Base-by-base conservation (phyloP, 2,888 invertebrate genomes). In the Andrena camellia region DNA sequence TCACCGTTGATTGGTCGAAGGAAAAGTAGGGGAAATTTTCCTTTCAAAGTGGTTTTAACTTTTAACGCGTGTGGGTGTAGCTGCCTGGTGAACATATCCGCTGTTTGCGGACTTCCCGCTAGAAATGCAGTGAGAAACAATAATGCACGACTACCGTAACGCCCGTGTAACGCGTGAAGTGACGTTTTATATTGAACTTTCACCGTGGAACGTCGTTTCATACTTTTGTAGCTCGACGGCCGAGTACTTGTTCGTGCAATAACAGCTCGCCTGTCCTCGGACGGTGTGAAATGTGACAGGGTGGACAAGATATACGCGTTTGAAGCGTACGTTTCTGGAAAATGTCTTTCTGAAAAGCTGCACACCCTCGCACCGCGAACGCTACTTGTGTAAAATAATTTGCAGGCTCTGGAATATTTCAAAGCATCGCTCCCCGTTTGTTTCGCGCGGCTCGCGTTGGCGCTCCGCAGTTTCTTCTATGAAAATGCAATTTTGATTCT, bases 181-280 rank as follows among this genome's bases (percentile, higher is more conserved):
- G 79, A 71, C 70, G 79, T 71, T 71, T 71, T 79, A 80, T 79
- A 71, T 80, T 54, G 71, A 70, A 80, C 71, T 54, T 54, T 26
- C 60, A 35, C 60, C 10, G 79, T 78, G 23, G 60, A 54, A 60
- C 13, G 79, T 67, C 66, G 29, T 71, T 78, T 52, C 26, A 23
- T 52, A 50, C 79, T 66, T 80, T 80, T 80, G 78, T 17, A 48
- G 77, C 31, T 20, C 33, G 66, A 23, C 64, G 35, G 20, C 60
- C 52, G 31, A 48, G 71, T 71, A 57, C 67, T 78, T 71, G 48
- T 67, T 52, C 60, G 50, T 17, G 71, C 67, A 80, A 79, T 80
- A 78, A 79, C 70, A 78, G 70, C n/a, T 29, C 60, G 66, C 29
- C 33, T 31, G 20, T 42, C 10, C 48, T 31, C 29, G 64, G 20